Evolutionary conservation across 2,113 vertebrate species (phyloP).

Genomic region (Pollachius pollachius): DNA sequence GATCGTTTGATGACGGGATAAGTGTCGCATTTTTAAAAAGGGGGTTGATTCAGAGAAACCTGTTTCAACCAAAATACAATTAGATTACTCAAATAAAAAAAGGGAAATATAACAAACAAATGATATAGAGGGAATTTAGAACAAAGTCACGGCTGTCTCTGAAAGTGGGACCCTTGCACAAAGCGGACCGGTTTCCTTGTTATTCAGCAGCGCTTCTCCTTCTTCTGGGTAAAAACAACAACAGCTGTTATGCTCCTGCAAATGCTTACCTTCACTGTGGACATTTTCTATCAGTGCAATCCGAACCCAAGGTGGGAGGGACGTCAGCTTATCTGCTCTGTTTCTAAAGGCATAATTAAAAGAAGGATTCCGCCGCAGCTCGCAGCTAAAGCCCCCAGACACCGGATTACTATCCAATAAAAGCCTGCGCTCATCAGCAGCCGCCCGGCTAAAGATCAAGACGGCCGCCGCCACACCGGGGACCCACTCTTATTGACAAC

Average conservation of each 20-base stretch:
- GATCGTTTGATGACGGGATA: constrained; percentile 52
- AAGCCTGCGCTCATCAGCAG: constrained; percentile 30
- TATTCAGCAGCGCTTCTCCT: constrained; percentile 20
- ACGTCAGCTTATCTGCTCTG: constrained; percentile 26
- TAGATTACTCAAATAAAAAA: too few species aligned
- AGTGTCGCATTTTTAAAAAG: constrained; percentile 41
- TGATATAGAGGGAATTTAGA: constrained; percentile 18
- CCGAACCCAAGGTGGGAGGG: constrained; percentile 35
- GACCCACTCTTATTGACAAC: constrained; percentile 40
- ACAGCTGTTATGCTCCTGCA: constrained; percentile 50
- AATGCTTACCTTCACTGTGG: constrained; percentile 43
- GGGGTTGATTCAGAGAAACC: not conserved
- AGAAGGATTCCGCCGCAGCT: constrained; percentile 25
- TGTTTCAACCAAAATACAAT: too few species aligned
- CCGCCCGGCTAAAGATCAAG: constrained; percentile 31
- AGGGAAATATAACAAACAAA: not conserved
- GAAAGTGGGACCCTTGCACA: too few species aligned
- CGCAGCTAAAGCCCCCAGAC: constrained; percentile 29
- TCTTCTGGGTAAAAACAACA: constrained; percentile 49
- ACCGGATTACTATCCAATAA: constrained; percentile 57
- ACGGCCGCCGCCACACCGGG: constrained; percentile 27
- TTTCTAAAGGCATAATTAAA: constrained; percentile 54
- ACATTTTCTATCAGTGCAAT: constrained; percentile 57
- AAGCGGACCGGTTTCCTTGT: constrained; percentile 11
- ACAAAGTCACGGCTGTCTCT: constrained; percentile 6